phyloP scores from a whole-genome alignment of 2,797 vertebrate genomes.

The Syngnathus acus region DNA sequence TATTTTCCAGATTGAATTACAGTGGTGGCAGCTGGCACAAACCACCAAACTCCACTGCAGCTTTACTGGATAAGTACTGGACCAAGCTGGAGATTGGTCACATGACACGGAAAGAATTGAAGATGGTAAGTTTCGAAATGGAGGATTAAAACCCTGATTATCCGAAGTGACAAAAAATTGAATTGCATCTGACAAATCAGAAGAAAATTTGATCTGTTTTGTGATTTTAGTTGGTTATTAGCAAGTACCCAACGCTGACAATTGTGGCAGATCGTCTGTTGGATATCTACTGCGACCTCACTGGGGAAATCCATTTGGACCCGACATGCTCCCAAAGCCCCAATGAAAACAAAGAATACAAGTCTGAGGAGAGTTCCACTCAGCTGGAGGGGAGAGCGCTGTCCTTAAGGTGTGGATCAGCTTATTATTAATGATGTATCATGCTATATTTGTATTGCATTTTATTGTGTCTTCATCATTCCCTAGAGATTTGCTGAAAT shows the following conservation, averaged over 20 bases:
- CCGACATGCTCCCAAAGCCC: constrained; percentile 13
- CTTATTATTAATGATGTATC: background rate
- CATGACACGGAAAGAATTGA: constrained; percentile 84
- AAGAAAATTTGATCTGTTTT: background rate
- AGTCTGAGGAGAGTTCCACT: constrained; percentile 58
- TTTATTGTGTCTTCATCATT: background rate
- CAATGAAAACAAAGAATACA: constrained; percentile 37
- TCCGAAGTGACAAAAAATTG: background rate
- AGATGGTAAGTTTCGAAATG: constrained; percentile 69
- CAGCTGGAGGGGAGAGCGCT: constrained; percentile 83
- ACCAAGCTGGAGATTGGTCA: constrained; percentile 84
- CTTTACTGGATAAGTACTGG: constrained; percentile 91
- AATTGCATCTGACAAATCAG: no score
- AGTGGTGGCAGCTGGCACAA: constrained; percentile 83
- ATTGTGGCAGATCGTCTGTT: constrained; percentile 78
- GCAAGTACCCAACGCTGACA: constrained; percentile 70
- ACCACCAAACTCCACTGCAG: constrained; percentile 81
- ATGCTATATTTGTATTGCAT: no score
- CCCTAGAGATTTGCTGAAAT: constrained; percentile 87
- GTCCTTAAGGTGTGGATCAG: constrained; percentile 78
- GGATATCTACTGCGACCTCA: constrained; percentile 87
- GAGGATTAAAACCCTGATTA: background rate
- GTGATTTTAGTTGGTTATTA: constrained; percentile 74
- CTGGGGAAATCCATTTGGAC: constrained; percentile 74
- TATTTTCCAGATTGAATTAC: constrained; percentile 17